These are phyloP conservation scores for Neolamprologus longior DNA, from an alignment of 2,113 vertebrate genomes.

Conservation along the genomic window DNA sequence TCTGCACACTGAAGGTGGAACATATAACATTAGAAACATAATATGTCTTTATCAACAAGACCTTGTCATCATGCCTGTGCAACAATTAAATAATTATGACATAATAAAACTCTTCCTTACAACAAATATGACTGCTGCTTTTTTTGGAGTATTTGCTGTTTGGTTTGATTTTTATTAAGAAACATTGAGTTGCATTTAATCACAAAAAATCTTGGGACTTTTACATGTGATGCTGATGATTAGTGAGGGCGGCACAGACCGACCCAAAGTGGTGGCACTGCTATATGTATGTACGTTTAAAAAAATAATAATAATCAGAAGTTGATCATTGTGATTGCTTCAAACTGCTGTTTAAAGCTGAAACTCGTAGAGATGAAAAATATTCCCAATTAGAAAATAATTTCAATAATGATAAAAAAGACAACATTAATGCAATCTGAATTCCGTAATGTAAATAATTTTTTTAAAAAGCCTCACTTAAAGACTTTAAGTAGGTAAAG, in stretches of 20 bases:
- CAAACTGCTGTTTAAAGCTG: neutral
- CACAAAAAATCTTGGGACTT: neutral
- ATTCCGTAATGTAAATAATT: neutral
- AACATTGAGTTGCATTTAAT: neutral
- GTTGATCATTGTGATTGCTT: neutral
- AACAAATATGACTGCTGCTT: neutral
- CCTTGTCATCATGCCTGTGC: neutral
- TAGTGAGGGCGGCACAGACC: neutral
- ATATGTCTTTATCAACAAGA: neutral
- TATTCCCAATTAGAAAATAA: neutral
- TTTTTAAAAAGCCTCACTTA: neutral
- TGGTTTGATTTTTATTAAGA: neutral
- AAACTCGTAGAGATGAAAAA: neutral
- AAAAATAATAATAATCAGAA: neutral
- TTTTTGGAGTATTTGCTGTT: neutral
- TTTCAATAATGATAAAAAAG: neutral
- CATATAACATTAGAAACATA: neutral
- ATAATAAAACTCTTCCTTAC: neutral
- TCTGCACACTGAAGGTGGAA: neutral
- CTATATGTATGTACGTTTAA: neutral
- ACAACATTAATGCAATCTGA: neutral
- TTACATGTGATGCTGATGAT: neutral
- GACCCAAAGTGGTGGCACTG: neutral
- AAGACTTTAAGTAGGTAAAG: neutral
- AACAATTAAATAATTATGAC: neutral